Base-by-base conservation (phyloP, 2,113 vertebrate genomes). In the Chunga burmeisteri region DNA sequence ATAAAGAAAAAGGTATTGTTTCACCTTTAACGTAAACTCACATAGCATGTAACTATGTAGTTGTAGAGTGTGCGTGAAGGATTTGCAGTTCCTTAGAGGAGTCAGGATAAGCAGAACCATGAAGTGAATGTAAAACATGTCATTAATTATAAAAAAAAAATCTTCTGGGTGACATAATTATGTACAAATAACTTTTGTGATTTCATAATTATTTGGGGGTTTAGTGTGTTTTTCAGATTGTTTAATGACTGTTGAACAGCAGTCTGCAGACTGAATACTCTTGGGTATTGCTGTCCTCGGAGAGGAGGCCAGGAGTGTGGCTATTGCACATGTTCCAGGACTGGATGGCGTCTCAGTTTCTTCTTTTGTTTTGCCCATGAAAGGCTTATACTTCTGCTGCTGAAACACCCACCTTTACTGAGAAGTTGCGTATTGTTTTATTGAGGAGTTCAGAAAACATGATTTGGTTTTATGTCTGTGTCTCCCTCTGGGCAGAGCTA, bases 381-480 rank as follows among this genome's bases (percentile, higher is more conserved):
- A 22, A 68, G 5, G 13, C 11, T 79, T 16, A 6, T 26, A 4
- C 6, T 32, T 46, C 3, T 32, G 23, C 9, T 81, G 30, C 21
- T 50, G 52, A 23, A 82, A 50, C 21, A 26, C 7, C 12, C 15
- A 23, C 7, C 17, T 73, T 34, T 15, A 2, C 3, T 8, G 68
- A 19, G 26, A 59, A 36, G 34, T 2, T 38, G 12, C 12, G 1
- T 13, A 7, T 47, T 63, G 49, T 42, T 78, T 70, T 32, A 40
- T 6, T 9, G 40, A 22, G 7, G 8, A 21, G 12, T 58, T 81
- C 17, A 52, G 55, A 61, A 34, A n/a, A 16, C 11, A 3, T 13
- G 4, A 11, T 29, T 47, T 27, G 42, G 7, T 67, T 0, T 83
- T 59, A 25, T 25, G 0, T 30, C 3, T 4, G 4, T 16, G 3